These are phyloP conservation scores for Drosophila mimetica DNA, from an alignment of 2,888 invertebrate species.

Conservation along the genomic window DNA sequence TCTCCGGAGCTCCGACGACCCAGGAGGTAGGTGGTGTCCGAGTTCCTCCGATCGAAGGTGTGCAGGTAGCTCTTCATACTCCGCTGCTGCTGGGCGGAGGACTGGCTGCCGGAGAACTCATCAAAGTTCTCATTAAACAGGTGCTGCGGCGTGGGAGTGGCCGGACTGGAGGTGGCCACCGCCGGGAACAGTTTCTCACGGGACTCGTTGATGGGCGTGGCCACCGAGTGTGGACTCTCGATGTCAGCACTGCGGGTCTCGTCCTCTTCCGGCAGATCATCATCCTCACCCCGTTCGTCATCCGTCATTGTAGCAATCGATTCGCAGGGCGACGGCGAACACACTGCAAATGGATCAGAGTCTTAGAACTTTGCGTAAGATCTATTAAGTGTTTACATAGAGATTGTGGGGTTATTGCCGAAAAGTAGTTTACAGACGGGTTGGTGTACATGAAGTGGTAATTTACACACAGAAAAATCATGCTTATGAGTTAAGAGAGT, in stretches of 20 bases:
- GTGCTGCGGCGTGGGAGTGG: conserved; percentile 73
- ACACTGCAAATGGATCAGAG: conserved; percentile 85
- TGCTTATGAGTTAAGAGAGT: conserved; percentile 50
- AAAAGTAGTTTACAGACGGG: conserved; percentile 26
- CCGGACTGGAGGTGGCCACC: conserved; percentile 60
- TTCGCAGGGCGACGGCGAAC: conserved; percentile 92
- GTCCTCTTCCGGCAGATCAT: conserved; percentile 52
- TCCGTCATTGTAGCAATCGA: conserved; percentile 89
- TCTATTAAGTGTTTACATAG: background rate
- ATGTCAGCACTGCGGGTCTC: conserved; percentile 57
- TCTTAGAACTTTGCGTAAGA: background rate
- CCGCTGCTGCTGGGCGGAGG: conserved; percentile 69
- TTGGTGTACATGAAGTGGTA: conserved; percentile 29
- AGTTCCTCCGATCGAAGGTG: conserved; percentile 89
- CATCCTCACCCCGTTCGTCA: conserved; percentile 83
- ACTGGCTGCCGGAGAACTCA: conserved; percentile 71
- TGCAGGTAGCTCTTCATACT: conserved; percentile 84
- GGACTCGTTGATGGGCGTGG: conserved; percentile 81
- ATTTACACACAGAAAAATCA: conserved; percentile 27
- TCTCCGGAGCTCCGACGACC: conserved; percentile 86
- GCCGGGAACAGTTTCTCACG: conserved; percentile 82
- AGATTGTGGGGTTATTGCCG: conserved; percentile 20
- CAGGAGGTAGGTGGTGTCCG: conserved; percentile 90
- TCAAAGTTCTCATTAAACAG: conserved; percentile 74
- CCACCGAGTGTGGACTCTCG: conserved; percentile 62